Evolutionary conservation across 2,113 vertebrate genomes (phyloP).

Genomic region (Tretioscincus oriximinensis): DNA sequence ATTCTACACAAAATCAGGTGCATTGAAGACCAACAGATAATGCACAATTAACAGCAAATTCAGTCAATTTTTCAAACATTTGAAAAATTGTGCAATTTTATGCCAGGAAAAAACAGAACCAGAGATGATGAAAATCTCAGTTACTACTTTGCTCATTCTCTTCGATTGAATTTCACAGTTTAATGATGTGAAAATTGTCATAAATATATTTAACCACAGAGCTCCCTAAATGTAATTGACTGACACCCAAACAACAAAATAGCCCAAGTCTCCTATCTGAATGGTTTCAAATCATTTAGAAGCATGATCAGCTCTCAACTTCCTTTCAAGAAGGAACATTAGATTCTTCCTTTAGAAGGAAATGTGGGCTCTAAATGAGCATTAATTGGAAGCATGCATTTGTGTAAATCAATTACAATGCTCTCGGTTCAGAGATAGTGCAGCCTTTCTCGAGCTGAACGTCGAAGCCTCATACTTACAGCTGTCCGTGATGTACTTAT

Average conservation of each 20-base stretch:
- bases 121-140: background rate
- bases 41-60: slow-evolving; percentile 22
- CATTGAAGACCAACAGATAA: background rate
- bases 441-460: slow-evolving; percentile 5
- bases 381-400: slow-evolving; percentile 16
- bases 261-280: background rate
- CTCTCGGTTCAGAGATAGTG: slow-evolving; percentile 17
- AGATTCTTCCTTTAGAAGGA: slow-evolving; percentile 30
- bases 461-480: slow-evolving; percentile 1
- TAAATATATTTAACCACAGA: slow-evolving; percentile 17
- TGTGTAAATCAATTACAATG: slow-evolving; percentile 17
- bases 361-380: background rate
- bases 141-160: slow-evolving; percentile 7
- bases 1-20: background rate
- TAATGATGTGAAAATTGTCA: slow-evolving; percentile 21
- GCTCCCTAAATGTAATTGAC: slow-evolving; percentile 11
- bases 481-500: slow-evolving; percentile 30
- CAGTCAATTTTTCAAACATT: too few relatives aligned
- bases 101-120: background rate
- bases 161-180: slow-evolving; percentile 6
- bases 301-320: slow-evolving; percentile 16
- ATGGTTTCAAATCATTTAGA: slow-evolving; percentile 29
- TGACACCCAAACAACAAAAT: slow-evolving; percentile 21
- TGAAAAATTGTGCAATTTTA: background rate
- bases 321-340: slow-evolving; percentile 26